Percentiles rank a stretch among this genome's conserved stretches.
Evolutionary conservation across 2,797 vertebrate species (phyloP).

Genomic region (Pitangus sulphuratus): DNA sequence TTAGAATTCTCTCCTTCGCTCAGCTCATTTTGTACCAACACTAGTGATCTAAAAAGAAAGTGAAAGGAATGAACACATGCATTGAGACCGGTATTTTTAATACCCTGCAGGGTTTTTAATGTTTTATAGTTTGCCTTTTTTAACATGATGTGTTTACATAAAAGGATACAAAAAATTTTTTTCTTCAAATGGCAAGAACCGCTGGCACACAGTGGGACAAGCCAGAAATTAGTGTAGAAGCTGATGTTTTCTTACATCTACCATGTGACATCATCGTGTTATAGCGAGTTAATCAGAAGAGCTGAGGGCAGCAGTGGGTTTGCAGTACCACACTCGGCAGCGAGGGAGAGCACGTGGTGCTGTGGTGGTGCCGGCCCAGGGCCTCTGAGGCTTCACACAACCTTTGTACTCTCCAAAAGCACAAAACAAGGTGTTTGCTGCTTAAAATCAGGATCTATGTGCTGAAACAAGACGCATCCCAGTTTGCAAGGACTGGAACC

Average conservation of each 20-base stretch:
- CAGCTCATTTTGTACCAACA: constrained; percentile 55
- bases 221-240: constrained; percentile 22
- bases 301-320: neutral
- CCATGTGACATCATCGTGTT: neutral
- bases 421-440: neutral
- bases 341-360: neutral
- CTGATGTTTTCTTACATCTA: neutral
- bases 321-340: neutral
- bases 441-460: neutral
- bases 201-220: neutral
- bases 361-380: neutral
- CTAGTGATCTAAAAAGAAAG: constrained; percentile 57
- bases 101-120: constrained; percentile 43
- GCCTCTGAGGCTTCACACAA: neutral
- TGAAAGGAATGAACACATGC: constrained; percentile 50
- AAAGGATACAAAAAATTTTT: constrained; percentile 3
- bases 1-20: constrained; percentile 68
- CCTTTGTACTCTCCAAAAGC: neutral
- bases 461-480: neutral
- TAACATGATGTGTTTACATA: constrained; percentile 34
- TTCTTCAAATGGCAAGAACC: neutral
- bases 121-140: constrained; percentile 41
- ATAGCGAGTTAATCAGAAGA: neutral
- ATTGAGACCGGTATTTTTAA: neutral
- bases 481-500: neutral